Percentiles rank a stretch among this genome's conserved stretches.
phyloP scores from a whole-genome alignment of 1,140 invertebrate species.

The Trypoxylus dichotomus region DNA sequence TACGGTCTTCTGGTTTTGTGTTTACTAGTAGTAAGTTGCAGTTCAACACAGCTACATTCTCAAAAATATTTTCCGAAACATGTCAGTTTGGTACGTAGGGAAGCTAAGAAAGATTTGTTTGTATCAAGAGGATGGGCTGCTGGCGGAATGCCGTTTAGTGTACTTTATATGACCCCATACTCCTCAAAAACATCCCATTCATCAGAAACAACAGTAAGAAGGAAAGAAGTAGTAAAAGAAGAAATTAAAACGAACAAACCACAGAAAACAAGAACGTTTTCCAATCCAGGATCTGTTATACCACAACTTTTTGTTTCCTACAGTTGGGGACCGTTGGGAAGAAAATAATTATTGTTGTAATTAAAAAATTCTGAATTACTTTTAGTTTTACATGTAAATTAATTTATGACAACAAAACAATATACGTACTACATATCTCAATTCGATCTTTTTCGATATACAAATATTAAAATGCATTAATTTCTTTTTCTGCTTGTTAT shows the following conservation, averaged over 20 bases:
- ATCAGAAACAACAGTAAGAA: slow-evolving; percentile 4
- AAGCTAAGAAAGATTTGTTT: slow-evolving; percentile 25
- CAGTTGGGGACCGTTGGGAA: slow-evolving; percentile 55
- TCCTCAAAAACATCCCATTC: slow-evolving; percentile 32
- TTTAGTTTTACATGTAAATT: too few relatives aligned
- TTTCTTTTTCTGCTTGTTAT: too few relatives aligned
- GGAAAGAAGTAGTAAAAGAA: not conserved
- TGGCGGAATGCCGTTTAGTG: slow-evolving; percentile 58
- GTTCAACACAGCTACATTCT: not conserved
- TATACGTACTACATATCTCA: too few relatives aligned
- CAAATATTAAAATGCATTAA: too few relatives aligned
- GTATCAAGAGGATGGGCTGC: slow-evolving; percentile 52
- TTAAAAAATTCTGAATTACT: not conserved
- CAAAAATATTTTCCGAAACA: too few relatives aligned
- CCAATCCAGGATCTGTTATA: slow-evolving; percentile 51
- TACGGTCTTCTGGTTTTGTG: not conserved
- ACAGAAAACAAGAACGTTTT: slow-evolving; percentile 25
- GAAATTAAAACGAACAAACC: slow-evolving; percentile 3
- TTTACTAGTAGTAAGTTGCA: not conserved
- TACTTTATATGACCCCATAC: slow-evolving; percentile 54
- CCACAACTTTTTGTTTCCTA: slow-evolving; percentile 57
- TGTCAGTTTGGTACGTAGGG: not conserved
- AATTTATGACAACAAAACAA: too few relatives aligned
- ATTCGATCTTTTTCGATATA: too few relatives aligned
- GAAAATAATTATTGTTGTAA: slow-evolving; percentile 30